Percentiles rank a stretch among this genome's conserved stretches.
Evolutionary conservation across 2,113 vertebrate species (phyloP).

Genomic region (Capreolus pygargus): DNA sequence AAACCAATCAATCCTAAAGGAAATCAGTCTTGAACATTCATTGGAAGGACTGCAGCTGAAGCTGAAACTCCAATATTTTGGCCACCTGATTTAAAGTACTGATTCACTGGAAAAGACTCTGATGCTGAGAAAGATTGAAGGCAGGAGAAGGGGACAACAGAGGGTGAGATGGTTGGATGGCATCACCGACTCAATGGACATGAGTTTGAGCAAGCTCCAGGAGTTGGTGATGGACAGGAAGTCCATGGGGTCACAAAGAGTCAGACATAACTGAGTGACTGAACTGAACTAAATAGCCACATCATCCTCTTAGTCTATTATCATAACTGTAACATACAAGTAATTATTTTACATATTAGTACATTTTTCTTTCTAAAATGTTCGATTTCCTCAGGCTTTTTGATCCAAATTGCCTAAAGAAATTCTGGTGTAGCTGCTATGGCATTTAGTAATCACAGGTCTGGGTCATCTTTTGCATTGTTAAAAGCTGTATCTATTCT

Average conservation of each 20-base stretch:
- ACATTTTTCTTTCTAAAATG: background rate
- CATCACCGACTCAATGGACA: background rate
- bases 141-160: background rate
- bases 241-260: background rate
- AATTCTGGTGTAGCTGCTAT: background rate
- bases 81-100: background rate
- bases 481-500: background rate
- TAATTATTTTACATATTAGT: background rate
- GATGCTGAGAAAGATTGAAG: background rate
- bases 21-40: background rate
- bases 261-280: fast-evolving
- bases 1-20: background rate
- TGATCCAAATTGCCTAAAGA: background rate
- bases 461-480: background rate
- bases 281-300: background rate
- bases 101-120: background rate
- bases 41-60: background rate
- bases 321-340: background rate
- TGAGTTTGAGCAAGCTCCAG: background rate
- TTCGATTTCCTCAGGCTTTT: background rate
- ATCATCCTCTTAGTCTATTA: background rate
- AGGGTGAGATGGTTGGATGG: background rate
- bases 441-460: background rate
- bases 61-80: background rate
- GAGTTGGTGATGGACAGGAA: background rate